Percentiles rank a stretch among this genome's conserved stretches.
Conservation (phyloP, 1,140 invertebrate genomes). For the Agrypnia vestita region DNA sequence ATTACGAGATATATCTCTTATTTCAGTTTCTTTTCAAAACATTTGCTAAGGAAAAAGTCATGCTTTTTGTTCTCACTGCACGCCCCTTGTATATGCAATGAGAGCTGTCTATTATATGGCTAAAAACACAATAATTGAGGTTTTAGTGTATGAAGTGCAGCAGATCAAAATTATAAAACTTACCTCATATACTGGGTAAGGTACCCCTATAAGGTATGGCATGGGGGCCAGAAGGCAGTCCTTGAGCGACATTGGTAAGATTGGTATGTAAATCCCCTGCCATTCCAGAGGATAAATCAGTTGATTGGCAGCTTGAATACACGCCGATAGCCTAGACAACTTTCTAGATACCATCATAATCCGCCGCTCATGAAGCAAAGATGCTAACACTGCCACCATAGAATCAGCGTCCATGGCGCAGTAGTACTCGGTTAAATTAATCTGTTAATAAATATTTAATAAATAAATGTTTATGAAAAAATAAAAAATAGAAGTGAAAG, state of each 20-base stretch:
- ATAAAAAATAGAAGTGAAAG: too few species aligned
- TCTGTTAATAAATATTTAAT: slow-evolving; percentile 75
- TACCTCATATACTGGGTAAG: slow-evolving; percentile 86
- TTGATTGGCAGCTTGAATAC: slow-evolving; percentile 94
- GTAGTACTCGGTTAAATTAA: slow-evolving; percentile 96
- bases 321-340: slow-evolving; percentile 90
- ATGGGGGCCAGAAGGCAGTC: slow-evolving; percentile 95
- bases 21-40: too few species aligned
- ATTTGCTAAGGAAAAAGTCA: too few species aligned
- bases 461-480: slow-evolving; percentile 33
- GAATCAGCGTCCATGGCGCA: slow-evolving; percentile 92
- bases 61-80: too few species aligned
- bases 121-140: too few species aligned
- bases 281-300: slow-evolving; percentile 97
- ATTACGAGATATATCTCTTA: too few species aligned
- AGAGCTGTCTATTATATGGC: too few species aligned
- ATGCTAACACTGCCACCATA: slow-evolving; percentile 96
- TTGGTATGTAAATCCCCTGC: slow-evolving; percentile 98
- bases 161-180: slow-evolving; percentile 55
- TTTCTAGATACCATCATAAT: slow-evolving; percentile 93
- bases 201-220: slow-evolving; percentile 96
- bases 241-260: slow-evolving; percentile 88
- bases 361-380: slow-evolving; percentile 92
- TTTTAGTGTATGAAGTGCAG: too few species aligned
- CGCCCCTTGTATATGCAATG: too few species aligned